A percentile compares a stretch with the other conserved stretches of the same genome.
Conservation (phyloP, 2,113 vertebrate species). For the Connochaetes taurinus region DNA sequence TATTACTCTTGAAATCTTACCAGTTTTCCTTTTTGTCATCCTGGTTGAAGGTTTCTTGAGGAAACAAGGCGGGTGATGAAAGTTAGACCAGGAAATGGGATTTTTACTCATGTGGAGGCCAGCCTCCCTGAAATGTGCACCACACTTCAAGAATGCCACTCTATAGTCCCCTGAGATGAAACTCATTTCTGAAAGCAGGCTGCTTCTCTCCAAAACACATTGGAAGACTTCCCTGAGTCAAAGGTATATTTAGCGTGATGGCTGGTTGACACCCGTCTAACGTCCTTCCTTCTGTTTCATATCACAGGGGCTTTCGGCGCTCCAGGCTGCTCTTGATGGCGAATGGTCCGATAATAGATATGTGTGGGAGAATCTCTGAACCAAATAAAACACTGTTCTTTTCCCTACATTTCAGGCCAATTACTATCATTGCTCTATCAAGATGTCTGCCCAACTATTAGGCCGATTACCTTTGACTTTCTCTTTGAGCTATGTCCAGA, state of each 20-base stretch:
- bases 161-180: slow-evolving; percentile 30
- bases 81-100: neutral
- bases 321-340: slow-evolving; percentile 53
- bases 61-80: neutral
- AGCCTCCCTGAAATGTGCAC: neutral
- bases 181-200: slow-evolving; percentile 48
- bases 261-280: slow-evolving; percentile 50
- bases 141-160: neutral
- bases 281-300: slow-evolving; percentile 59
- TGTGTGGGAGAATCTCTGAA: slow-evolving; percentile 60
- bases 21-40: neutral
- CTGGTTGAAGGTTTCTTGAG: neutral
- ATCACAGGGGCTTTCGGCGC: slow-evolving; percentile 37
- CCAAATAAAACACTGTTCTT: slow-evolving; percentile 75
- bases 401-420: slow-evolving; percentile 74
- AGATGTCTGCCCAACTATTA: slow-evolving; percentile 75
- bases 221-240: slow-evolving; percentile 54
- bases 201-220: slow-evolving; percentile 53
- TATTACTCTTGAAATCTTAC: neutral
- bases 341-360: slow-evolving; percentile 70
- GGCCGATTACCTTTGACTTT: slow-evolving; percentile 72
- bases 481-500: slow-evolving; percentile 56
- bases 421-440: slow-evolving; percentile 81
- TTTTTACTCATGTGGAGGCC: neutral
- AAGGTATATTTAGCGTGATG: slow-evolving; percentile 63